Evolutionary conservation across 2,113 vertebrate genomes (phyloP).

Genomic region (Lethenteron reissneri): DNA sequence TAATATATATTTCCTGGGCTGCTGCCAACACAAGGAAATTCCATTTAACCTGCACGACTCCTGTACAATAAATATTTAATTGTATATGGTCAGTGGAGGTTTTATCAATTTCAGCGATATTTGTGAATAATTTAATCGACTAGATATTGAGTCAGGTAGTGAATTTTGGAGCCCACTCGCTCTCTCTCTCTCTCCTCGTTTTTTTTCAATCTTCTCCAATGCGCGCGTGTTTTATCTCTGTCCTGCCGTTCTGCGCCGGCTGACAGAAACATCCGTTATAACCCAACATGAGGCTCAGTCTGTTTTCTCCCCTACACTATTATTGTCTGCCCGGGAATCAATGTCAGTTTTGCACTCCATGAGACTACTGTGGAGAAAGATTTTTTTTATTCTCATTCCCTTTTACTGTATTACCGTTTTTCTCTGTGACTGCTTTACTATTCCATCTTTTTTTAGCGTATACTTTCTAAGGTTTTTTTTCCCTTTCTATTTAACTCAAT

Average conservation of each 20-base stretch:
- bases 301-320: not conserved
- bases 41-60: not conserved
- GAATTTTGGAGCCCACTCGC: not conserved
- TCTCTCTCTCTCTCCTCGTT: not conserved
- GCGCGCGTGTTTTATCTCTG: slow-evolving; percentile 2
- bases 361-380: no score
- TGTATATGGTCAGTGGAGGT: not conserved
- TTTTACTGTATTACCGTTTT: no score
- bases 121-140: slow-evolving; percentile 3
- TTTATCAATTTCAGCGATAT: not conserved
- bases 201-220: not conserved
- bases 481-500: no score
- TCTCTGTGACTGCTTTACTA: no score
- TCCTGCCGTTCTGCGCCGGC: not conserved
- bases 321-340: no score
- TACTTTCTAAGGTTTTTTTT: no score
- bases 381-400: no score
- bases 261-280: slow-evolving; percentile 6
- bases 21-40: not conserved
- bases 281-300: not conserved
- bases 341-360: no score
- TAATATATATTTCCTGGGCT: no score
- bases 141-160: not conserved
- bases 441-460: no score
- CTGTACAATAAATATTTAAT: not conserved